These are phyloP conservation scores for Pachyrhynchus sulphureomaculatus DNA, from an alignment of 1,140 invertebrate species.

Conservation along the genomic window DNA sequence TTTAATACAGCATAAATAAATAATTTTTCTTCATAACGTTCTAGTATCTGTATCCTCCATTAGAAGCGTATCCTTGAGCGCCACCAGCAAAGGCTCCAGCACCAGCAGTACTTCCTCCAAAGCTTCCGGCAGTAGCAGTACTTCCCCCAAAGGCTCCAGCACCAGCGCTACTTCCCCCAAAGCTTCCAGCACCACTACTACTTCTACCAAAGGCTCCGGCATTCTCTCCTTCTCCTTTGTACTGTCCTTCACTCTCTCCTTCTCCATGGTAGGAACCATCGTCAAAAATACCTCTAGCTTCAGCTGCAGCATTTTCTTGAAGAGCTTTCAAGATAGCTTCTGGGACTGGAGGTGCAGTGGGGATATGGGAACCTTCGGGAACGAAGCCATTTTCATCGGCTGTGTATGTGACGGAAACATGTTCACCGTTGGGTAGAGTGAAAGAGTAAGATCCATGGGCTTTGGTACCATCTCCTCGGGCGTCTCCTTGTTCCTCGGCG, in stretches of 20 bases:
- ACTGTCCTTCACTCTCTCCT: constrained; percentile 22
- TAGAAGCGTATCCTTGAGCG: background rate
- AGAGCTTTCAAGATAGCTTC: constrained; percentile 55
- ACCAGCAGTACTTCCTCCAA: background rate
- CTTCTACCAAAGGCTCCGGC: background rate
- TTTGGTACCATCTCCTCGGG: constrained; percentile 44
- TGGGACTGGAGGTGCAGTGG: constrained; percentile 59
- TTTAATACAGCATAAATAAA: too few species aligned
- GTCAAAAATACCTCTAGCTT: constrained; percentile 36
- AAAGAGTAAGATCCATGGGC: constrained; percentile 47
- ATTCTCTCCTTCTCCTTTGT: constrained; percentile 1
- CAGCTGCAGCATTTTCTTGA: constrained; percentile 51
- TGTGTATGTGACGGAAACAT: constrained; percentile 49
- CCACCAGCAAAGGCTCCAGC: background rate
- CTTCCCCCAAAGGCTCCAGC: background rate
- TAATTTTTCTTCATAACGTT: too few species aligned
- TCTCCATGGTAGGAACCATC: constrained; percentile 29
- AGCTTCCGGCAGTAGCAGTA: background rate
- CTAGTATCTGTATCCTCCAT: constrained; percentile 17
- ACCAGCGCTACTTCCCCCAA: background rate
- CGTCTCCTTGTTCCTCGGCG: constrained; percentile 57
- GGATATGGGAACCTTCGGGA: constrained; percentile 58
- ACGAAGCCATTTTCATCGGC: constrained; percentile 71
- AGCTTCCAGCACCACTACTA: constrained; percentile 3
- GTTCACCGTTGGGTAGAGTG: constrained; percentile 44